Percentiles rank a stretch among this genome's conserved stretches.
Evolutionary conservation across 2,888 invertebrate genomes (phyloP).

Genomic region (Litoditis marina): DNA sequence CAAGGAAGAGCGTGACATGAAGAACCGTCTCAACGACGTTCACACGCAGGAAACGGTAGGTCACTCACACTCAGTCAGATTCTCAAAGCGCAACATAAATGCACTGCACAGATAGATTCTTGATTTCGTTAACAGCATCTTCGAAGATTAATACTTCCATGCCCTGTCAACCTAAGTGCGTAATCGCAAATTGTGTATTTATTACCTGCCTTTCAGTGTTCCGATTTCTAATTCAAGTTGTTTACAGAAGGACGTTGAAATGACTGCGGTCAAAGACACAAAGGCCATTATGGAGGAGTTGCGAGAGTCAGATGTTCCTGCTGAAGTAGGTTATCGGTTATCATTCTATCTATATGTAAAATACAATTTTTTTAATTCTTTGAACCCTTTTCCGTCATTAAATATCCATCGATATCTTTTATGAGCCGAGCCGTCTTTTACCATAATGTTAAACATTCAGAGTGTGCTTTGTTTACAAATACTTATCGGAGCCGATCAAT

Average conservation of each 20-base stretch:
- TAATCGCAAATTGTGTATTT: too few relatives aligned
- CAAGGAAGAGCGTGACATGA: slow-evolving; percentile 47
- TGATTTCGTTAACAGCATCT: too few relatives aligned
- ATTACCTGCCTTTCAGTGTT: not conserved
- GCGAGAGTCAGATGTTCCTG: slow-evolving; percentile 86
- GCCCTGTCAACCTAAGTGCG: too few relatives aligned
- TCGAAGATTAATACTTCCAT: too few relatives aligned
- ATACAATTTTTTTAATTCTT: too few relatives aligned
- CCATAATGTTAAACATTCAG: not conserved
- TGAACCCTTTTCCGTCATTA: too few relatives aligned
- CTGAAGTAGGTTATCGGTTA: slow-evolving; percentile 69
- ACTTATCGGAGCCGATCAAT: too few relatives aligned
- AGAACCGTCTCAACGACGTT: slow-evolving; percentile 28
- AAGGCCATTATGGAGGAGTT: slow-evolving; percentile 88
- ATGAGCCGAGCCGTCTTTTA: not conserved
- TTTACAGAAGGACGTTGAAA: slow-evolving; percentile 34
- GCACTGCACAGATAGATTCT: too few relatives aligned
- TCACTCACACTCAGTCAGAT: too few relatives aligned
- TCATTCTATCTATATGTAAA: too few relatives aligned
- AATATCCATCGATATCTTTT: not conserved
- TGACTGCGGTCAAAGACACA: slow-evolving; percentile 30
- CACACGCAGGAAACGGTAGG: slow-evolving; percentile 26
- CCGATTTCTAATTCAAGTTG: not conserved
- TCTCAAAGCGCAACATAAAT: too few relatives aligned
- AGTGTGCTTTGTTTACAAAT: too few relatives aligned